Evolutionary conservation across 2,113 vertebrate genomes (phyloP).

Genomic region (Lepisosteus oculatus): DNA sequence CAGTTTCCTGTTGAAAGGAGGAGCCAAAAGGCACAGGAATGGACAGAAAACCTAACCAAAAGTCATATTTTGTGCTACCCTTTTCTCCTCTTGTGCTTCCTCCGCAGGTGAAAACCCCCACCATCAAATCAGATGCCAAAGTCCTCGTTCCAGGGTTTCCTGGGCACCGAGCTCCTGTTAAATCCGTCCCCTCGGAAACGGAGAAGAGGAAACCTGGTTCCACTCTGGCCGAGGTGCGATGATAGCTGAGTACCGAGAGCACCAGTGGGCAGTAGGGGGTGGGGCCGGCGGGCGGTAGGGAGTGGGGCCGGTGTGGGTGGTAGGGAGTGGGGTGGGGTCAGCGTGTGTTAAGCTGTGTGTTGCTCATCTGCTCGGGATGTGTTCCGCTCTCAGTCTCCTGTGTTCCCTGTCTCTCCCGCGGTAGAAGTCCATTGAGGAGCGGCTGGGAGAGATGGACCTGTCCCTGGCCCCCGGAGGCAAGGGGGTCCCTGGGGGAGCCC

Average conservation of each 20-base stretch:
- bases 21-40: no score
- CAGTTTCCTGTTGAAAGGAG: not conserved
- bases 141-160: conserved; percentile 90
- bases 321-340: no score
- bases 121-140: conserved; percentile 77
- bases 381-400: not conserved
- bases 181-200: conserved; percentile 47
- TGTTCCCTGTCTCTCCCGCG: conserved; percentile 13
- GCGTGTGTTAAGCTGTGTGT: no score
- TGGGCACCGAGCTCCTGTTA: conserved; percentile 79
- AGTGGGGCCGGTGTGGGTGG: no score
- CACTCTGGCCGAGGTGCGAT: conserved; percentile 71
- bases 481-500: conserved; percentile 59
- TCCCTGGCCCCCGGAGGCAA: conserved; percentile 46
- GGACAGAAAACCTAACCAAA: no score
- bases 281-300: no score
- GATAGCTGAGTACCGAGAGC: no score
- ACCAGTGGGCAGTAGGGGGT: not conserved
- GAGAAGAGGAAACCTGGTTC: conserved; percentile 80
- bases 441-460: conserved; percentile 82
- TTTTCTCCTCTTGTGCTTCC: not conserved
- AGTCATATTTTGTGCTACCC: no score
- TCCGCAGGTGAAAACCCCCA: conserved; percentile 83
- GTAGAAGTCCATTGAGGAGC: conserved; percentile 87
- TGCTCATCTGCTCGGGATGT: not conserved